A percentile compares a stretch with the other conserved stretches of the same genome.
Conservation (phyloP, 2,113 vertebrate genomes). For the Rhegmatorhina hoffmannsi region DNA sequence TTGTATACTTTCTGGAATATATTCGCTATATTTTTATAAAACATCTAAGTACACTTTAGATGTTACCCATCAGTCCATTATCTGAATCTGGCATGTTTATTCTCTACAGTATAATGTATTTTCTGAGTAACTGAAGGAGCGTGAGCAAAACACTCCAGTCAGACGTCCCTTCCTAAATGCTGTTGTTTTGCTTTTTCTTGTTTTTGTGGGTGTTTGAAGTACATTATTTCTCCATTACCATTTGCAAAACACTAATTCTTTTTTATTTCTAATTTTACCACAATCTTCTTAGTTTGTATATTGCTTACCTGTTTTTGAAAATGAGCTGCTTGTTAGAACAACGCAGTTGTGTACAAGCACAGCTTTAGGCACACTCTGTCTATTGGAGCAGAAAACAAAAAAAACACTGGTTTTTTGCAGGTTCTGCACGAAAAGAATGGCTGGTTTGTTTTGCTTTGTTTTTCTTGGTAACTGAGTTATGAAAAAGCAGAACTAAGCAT, state of each 20-base stretch:
- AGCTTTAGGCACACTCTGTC: conserved; percentile 6
- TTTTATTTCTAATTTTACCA: not conserved
- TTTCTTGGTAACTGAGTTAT: conserved; percentile 47
- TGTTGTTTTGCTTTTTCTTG: not conserved
- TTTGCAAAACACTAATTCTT: not conserved
- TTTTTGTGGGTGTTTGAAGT: not conserved
- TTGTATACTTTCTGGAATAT: not conserved
- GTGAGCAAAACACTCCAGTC: not conserved
- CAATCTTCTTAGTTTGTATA: not conserved
- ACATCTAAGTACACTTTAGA: not conserved
- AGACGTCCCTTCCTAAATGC: not conserved
- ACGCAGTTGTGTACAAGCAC: not conserved
- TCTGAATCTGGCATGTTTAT: not conserved
- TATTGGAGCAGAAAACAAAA: conserved; percentile 36
- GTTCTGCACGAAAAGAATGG: conserved; percentile 6
- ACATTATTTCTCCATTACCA: not conserved
- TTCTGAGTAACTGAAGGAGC: not conserved
- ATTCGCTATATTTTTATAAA: not conserved
- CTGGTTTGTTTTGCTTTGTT: conserved; percentile 34
- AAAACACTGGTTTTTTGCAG: not conserved
- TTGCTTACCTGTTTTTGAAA: conserved; percentile 29
- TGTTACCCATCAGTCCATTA: not conserved
- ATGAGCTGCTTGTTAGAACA: not conserved
- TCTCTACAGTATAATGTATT: not conserved
- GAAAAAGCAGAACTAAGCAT: conserved; percentile 30